These are phyloP conservation scores for Cordilura impudica DNA, from an alignment of 2,888 invertebrate genomes.

Conservation along the genomic window DNA sequence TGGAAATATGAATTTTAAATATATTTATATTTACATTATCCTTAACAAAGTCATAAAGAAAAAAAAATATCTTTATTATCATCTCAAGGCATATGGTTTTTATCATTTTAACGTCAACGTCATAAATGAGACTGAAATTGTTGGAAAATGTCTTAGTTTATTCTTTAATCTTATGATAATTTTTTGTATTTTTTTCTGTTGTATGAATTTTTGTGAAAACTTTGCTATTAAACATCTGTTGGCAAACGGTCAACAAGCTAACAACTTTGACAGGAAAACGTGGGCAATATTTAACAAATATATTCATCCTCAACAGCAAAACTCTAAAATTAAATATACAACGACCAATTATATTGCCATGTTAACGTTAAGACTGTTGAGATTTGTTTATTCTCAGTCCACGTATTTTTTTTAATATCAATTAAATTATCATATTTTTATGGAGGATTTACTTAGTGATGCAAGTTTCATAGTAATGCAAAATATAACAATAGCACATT, in stretches of 20 bases:
- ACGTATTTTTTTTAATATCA: background rate
- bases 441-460: background rate
- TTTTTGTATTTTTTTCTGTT: slow-evolving; percentile 17
- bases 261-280: slow-evolving; percentile 56
- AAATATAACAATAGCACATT: background rate
- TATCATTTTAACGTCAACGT: slow-evolving; percentile 52
- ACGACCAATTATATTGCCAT: background rate
- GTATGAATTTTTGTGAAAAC: slow-evolving; percentile 33
- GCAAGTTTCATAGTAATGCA: background rate
- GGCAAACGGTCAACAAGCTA: slow-evolving; percentile 57
- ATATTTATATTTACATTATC: too few relatives aligned
- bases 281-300: slow-evolving; percentile 46
- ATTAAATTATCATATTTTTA: background rate
- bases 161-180: slow-evolving; percentile 29
- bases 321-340: background rate
- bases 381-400: background rate
- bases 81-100: slow-evolving; percentile 28
- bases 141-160: slow-evolving; percentile 34
- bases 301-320: slow-evolving; percentile 15
- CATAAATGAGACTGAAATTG: slow-evolving; percentile 37
- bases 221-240: slow-evolving; percentile 54
- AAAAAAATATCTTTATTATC: background rate
- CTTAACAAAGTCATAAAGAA: too few relatives aligned
- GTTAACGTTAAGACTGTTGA: background rate
- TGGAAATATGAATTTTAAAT: too few relatives aligned